phyloP scores from a whole-genome alignment of 2,797 vertebrate species.

The Cynopterus sphinx region DNA sequence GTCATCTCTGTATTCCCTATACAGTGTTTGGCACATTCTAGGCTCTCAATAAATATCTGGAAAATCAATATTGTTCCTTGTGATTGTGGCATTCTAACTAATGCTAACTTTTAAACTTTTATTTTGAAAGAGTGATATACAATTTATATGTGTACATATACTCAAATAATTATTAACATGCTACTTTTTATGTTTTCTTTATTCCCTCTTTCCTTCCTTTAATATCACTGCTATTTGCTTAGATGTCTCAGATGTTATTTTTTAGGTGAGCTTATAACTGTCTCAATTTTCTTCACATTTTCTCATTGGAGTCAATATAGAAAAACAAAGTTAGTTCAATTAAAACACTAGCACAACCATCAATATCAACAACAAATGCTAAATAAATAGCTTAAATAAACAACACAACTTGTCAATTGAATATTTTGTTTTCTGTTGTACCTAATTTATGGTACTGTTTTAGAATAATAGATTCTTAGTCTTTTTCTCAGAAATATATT shows the following conservation, averaged over 20 bases:
- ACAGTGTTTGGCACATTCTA: neutral
- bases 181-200: neutral
- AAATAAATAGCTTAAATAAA: neutral
- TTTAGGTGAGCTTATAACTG: neutral
- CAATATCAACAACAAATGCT: neutral
- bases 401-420: neutral
- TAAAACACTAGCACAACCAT: neutral
- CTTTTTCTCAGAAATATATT: neutral
- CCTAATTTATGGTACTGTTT: neutral
- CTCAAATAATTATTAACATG: neutral
- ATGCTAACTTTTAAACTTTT: neutral
- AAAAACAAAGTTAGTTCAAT: neutral
- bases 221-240: neutral
- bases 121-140: neutral
- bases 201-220: fast-evolving
- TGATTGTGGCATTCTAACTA: neutral
- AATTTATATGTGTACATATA: neutral
- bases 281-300: neutral
- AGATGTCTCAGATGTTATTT: neutral
- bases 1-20: neutral
- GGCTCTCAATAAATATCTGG: neutral
- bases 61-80: neutral
- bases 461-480: neutral
- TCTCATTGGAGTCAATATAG: neutral
- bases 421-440: neutral